phyloP scores from a whole-genome alignment of 37 sponge, comb jelly and placozoan genomes.

The Aplysina aerophoba region DNA sequence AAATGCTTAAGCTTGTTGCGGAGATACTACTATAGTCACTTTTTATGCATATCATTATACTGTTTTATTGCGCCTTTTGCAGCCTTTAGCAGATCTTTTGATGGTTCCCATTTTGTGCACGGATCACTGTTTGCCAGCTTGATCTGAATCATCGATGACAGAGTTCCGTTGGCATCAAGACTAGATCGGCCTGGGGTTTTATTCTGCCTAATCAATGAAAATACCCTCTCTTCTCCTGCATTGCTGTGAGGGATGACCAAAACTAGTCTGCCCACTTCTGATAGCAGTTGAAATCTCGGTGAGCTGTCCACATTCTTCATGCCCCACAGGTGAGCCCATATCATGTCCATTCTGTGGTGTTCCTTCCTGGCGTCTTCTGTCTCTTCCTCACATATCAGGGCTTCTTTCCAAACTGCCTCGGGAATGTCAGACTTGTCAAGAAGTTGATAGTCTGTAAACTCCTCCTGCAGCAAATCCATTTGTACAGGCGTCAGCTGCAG shows the following conservation, averaged over 20 bases:
- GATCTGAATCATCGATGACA: constrained; percentile 11
- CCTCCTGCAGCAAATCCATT: constrained; percentile 33
- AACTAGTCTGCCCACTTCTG: constrained; percentile 18
- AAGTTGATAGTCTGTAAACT: constrained; percentile 35
- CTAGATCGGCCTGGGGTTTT: constrained; percentile 21
- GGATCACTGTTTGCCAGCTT: constrained; percentile 13
- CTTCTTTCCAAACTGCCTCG: constrained; percentile 33
- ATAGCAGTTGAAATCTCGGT: background rate
- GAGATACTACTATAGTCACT: too few relatives aligned
- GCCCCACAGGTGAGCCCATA: constrained; percentile 25
- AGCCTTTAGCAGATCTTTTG: constrained; percentile 18
- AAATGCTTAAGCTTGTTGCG: too few relatives aligned
- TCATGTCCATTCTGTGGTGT: constrained; percentile 35
- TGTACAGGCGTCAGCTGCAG: background rate
- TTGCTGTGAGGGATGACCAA: constrained; percentile 29
- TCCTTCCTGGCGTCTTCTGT: constrained; percentile 16
- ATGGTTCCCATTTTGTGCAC: constrained; percentile 23
- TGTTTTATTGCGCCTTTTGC: constrained; percentile 13
- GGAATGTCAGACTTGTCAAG: constrained; percentile 16
- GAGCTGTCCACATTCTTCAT: constrained; percentile 20
- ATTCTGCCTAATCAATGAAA: constrained; percentile 29
- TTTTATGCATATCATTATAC: constrained; percentile 30
- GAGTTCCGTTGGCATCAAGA: constrained; percentile 26
- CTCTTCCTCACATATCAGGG: constrained; percentile 1
- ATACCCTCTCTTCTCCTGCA: constrained; percentile 39